Percentiles rank a stretch among this genome's conserved stretches.
Conservation (phyloP, 2,797 vertebrate species). For the Coregonus ussuriensis region DNA sequence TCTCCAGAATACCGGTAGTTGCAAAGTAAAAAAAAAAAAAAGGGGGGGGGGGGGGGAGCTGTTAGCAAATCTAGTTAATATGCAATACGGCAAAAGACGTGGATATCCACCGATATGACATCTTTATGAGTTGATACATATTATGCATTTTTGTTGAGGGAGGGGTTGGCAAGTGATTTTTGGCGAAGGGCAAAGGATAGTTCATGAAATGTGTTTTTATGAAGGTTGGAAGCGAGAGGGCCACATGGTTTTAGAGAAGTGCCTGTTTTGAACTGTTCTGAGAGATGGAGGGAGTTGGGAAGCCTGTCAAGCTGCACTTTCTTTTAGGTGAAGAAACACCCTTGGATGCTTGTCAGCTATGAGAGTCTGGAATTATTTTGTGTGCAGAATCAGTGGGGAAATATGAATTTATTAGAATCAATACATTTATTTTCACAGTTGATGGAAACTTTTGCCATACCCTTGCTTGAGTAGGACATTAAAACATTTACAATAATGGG, state of each 20-base stretch:
- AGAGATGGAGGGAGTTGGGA: not conserved
- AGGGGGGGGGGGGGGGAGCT: not conserved
- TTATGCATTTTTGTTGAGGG: not conserved
- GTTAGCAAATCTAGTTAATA: slow-evolving; percentile 26
- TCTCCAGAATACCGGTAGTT: not conserved
- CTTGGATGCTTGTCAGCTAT: not conserved
- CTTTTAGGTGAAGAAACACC: not conserved
- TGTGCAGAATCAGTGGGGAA: not conserved
- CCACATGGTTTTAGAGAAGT: not conserved
- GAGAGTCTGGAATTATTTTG: not conserved
- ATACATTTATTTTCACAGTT: not conserved
- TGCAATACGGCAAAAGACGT: slow-evolving; percentile 26
- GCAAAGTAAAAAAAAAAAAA: slow-evolving; percentile 9
- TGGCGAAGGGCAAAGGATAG: too few species aligned
- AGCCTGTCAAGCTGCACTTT: not conserved
- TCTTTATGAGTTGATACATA: not conserved
- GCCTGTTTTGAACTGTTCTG: not conserved
- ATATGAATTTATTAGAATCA: not conserved
- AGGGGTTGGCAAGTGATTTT: not conserved
- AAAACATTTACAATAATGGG: not conserved
- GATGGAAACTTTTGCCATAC: not conserved
- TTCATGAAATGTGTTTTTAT: slow-evolving; percentile 17
- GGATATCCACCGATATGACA: not conserved
- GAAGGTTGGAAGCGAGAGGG: not conserved
- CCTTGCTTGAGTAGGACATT: not conserved